Conservation (phyloP, 1,140 invertebrate species). For the Drosophila watanabei region DNA sequence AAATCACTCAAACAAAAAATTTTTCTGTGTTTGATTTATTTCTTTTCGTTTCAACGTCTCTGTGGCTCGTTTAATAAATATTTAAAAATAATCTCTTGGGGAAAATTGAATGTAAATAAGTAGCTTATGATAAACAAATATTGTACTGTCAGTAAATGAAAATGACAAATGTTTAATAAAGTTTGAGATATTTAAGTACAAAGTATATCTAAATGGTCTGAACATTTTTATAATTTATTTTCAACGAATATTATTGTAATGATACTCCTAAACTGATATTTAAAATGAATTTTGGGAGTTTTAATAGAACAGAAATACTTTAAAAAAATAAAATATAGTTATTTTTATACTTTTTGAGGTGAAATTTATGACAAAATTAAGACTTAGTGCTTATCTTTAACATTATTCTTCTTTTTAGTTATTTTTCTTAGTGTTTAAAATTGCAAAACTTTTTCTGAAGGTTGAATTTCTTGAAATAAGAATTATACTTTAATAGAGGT, state of each 20-base stretch:
- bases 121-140: conserved; percentile 46
- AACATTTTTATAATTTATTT: neutral
- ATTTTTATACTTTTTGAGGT: neutral
- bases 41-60: neutral
- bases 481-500: too few species aligned
- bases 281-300: neutral
- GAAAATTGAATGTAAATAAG: conserved; percentile 50
- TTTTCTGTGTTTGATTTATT: conserved; percentile 11
- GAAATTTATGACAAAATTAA: too few species aligned
- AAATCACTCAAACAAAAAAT: conserved; percentile 43
- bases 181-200: neutral
- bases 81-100: conserved; percentile 42
- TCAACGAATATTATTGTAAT: neutral
- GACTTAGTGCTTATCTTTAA: too few species aligned
- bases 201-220: neutral
- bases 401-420: too few species aligned
- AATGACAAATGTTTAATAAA: conserved; percentile 14
- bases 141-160: conserved; percentile 2
- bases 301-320: neutral
- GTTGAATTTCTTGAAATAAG: too few species aligned
- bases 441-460: too few species aligned
- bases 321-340: neutral
- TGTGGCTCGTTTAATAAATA: conserved; percentile 39
- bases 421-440: too few species aligned
- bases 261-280: neutral